Evolutionary conservation across 30 jellyfish, hydroid and myxozoan species (phyloP), one percentile per base, ranked within the genome.

Genomic region (Aurelia aurita complex sp. Pacific): DNA sequence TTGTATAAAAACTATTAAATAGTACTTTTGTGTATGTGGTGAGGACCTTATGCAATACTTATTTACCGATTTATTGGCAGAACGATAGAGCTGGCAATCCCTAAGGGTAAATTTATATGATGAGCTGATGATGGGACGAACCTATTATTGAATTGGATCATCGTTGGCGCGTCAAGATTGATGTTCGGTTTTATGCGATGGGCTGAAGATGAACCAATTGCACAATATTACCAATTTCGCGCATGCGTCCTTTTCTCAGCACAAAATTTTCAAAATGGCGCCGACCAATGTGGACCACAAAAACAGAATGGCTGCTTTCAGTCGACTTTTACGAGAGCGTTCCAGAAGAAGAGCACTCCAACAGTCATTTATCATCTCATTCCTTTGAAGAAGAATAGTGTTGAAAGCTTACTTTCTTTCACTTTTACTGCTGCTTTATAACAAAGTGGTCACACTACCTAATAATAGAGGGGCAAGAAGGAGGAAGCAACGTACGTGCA

Each of bases 311-410:
- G 29, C 29, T 23, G 29, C 29, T 23, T 23, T 23, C 29, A 23
- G 23, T 77, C 87, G 67, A 61, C 12, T 77, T 77, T 77, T 33
- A 77, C 87, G 87, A 1, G 87, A 59, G 19, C 87, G 87, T 23
- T 77, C 77, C 7, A 77, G 87, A 50, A 77, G 77, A 77, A 77
- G 87, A 77, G 43, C 87, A 60, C 87, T 77, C 57, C 87, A 77
- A 77, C 77, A 77, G 33, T 77, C 87, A 29, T 18, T 77, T 36
- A 61, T 77, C 11, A 77, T 77, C 77, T 32, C 66, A 4, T 77
- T 34, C 62, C 87, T 77, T 60, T 79, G 77, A 43, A 77, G 68
- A 77, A 61, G 88, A 77, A 60, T 34, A 40, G 12, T 54, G 14
- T 38, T 66, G 63, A 63, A 52, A 79, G 89, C 80, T 64, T 79